A percentile compares a stretch with the other conserved stretches of the same genome.
These are phyloP conservation scores for Sisor rabdophorus DNA, from an alignment of 2,113 vertebrate genomes.

Conservation along the genomic window DNA sequence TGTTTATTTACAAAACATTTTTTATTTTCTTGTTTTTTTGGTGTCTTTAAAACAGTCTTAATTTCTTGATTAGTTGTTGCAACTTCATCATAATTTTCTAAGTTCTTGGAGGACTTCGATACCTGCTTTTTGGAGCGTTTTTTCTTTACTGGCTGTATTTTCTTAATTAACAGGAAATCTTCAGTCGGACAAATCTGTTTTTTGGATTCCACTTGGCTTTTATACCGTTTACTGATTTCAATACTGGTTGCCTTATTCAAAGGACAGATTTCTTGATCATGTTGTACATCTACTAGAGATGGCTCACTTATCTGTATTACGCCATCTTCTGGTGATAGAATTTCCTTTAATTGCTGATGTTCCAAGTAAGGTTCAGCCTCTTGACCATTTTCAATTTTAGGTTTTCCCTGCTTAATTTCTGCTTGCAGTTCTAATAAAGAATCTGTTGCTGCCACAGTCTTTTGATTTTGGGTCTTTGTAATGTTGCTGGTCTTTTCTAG, in stretches of 20 bases:
- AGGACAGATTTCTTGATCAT: neutral
- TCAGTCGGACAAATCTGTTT: neutral
- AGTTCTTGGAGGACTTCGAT: neutral
- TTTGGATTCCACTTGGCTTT: neutral
- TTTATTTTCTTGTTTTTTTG: conserved; percentile 58
- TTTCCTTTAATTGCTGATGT: conserved; percentile 1
- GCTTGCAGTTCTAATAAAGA: conserved; percentile 1
- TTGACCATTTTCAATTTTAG: neutral
- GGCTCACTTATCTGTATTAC: neutral
- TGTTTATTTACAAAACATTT: conserved; percentile 61
- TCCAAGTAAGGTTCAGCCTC: conserved; percentile 1
- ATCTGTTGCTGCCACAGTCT: neutral
- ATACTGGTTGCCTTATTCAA: neutral
- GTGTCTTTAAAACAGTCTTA: conserved; percentile 48
- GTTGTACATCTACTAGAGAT: neutral
- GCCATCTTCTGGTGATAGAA: neutral
- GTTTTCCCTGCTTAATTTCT: neutral
- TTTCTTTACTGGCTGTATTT: conserved; percentile 29
- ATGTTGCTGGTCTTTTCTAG: neutral
- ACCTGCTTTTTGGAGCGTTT: conserved; percentile 35
- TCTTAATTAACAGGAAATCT: neutral
- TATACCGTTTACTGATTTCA: neutral
- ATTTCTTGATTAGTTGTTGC: conserved; percentile 42
- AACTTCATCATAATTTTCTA: neutral
- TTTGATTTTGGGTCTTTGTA: neutral